Percentiles rank a stretch among this genome's conserved stretches.
phyloP scores from a whole-genome alignment of 2,888 invertebrate genomes.

The Sclerodermus sp. region DNA sequence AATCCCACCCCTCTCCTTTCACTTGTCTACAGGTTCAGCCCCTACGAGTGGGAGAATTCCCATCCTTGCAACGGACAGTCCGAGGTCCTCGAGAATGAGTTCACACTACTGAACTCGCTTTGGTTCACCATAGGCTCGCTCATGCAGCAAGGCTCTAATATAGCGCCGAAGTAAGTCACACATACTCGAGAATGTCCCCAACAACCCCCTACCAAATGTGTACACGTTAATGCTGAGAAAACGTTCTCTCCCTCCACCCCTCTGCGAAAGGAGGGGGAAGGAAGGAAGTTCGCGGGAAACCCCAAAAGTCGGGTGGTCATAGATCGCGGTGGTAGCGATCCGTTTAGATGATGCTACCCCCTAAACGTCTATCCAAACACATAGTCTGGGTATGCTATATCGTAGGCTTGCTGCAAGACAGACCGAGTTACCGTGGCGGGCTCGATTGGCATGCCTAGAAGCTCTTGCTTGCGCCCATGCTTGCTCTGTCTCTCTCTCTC shows the following conservation, averaged over 20 bases:
- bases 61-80: slow-evolving; percentile 83
- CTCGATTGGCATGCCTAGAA: slow-evolving; percentile 18
- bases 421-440: slow-evolving; percentile 31
- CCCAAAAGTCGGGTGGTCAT: no score
- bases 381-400: slow-evolving; percentile 44
- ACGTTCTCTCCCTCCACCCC: no score
- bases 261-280: no score
- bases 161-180: slow-evolving; percentile 82
- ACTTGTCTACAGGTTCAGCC: slow-evolving; percentile 75
- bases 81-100: slow-evolving; percentile 85
- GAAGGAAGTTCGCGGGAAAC: no score
- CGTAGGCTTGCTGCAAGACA: slow-evolving; percentile 52
- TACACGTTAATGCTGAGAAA: no score
- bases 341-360: no score
- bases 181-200: slow-evolving; percentile 6
- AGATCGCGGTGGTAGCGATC: no score
- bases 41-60: slow-evolving; percentile 92
- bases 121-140: slow-evolving; percentile 94
- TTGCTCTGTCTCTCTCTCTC: slow-evolving; percentile 4
- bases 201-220: background rate
- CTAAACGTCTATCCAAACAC: background rate
- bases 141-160: slow-evolving; percentile 92
- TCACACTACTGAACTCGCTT: slow-evolving; percentile 87
- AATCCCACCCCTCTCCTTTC: slow-evolving; percentile 47
- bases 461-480: slow-evolving; percentile 11